These are phyloP conservation scores for Bembecia ichneumoniformis DNA, from an alignment of 2,888 invertebrate species.

Conservation along the genomic window DNA sequence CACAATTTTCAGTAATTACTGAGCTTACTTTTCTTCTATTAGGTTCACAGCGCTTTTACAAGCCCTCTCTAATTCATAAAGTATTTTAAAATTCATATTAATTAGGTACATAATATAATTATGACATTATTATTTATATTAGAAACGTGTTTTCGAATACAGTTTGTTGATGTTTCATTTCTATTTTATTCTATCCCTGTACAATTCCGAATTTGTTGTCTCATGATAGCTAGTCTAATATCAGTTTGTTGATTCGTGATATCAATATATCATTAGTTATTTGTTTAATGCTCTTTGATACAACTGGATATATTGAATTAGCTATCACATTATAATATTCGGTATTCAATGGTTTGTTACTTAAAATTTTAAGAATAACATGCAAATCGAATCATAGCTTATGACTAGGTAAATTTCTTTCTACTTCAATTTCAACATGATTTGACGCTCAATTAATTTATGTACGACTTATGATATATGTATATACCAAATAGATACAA, in stretches of 20 bases:
- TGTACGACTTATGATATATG: constrained; percentile 8
- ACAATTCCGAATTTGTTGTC: constrained; percentile 69
- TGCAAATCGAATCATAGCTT: constrained; percentile 59
- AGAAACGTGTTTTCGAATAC: constrained; percentile 23
- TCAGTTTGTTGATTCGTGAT: background rate
- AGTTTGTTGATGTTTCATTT: constrained; percentile 12
- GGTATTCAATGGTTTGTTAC: constrained; percentile 30
- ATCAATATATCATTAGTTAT: background rate
- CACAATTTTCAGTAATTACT: constrained; percentile 47
- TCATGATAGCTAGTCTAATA: constrained; percentile 23
- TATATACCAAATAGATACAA: no score
- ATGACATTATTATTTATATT: constrained; percentile 25
- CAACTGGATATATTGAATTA: constrained; percentile 21
- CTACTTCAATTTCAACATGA: constrained; percentile 46
- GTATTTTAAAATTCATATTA: constrained; percentile 20
- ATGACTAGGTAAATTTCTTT: constrained; percentile 68
- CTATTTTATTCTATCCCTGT: constrained; percentile 60
- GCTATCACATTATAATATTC: constrained; percentile 48
- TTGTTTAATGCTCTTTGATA: background rate
- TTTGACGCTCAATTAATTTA: constrained; percentile 21
- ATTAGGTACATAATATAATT: constrained; percentile 14
- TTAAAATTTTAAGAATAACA: constrained; percentile 51
- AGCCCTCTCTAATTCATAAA: constrained; percentile 32
- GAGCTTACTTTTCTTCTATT: constrained; percentile 47
- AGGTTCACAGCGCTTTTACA: constrained; percentile 56